Conservation (phyloP, 2,113 vertebrate species). For the Miniopterus natalensis region DNA sequence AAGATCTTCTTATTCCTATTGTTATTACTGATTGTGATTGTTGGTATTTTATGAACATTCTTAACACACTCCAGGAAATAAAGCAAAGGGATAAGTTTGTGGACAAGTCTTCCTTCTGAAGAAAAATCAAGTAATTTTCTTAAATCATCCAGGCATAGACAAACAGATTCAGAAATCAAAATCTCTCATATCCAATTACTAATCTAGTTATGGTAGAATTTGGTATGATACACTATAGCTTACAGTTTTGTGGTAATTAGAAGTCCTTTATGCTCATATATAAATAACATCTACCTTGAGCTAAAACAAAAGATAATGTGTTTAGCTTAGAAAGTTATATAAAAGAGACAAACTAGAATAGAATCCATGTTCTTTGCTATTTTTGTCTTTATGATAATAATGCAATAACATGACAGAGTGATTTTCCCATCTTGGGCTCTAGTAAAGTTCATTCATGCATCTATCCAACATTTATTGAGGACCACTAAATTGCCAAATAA, state of each 20-base stretch:
- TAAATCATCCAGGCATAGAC: background rate
- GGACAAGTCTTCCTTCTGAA: constrained; percentile 22
- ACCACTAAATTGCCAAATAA: constrained; percentile 1
- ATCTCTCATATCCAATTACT: constrained; percentile 3
- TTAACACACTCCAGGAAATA: constrained; percentile 33
- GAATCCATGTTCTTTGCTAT: background rate
- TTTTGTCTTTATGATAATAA: constrained; percentile 22
- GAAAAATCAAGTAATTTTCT: constrained; percentile 34
- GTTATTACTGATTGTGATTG: background rate
- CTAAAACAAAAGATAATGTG: constrained; percentile 21
- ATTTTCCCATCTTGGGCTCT: constrained; percentile 12
- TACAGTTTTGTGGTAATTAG: constrained; percentile 24
- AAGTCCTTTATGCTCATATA: background rate
- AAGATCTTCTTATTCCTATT: constrained; percentile 41
- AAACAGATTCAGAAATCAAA: constrained; percentile 42
- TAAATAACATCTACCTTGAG: constrained; percentile 29
- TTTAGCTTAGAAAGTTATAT: constrained; percentile 1
- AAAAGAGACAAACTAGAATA: constrained; percentile 44
- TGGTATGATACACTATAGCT: constrained; percentile 3
- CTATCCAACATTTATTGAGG: background rate
- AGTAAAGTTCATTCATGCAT: background rate
- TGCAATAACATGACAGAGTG: constrained; percentile 1
- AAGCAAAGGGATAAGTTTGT: constrained; percentile 23
- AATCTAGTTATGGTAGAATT: constrained; percentile 9
- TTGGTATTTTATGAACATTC: constrained; percentile 9